Base-by-base conservation (phyloP, 2,888 invertebrate species). In the Temnothorax rugatulus region DNA sequence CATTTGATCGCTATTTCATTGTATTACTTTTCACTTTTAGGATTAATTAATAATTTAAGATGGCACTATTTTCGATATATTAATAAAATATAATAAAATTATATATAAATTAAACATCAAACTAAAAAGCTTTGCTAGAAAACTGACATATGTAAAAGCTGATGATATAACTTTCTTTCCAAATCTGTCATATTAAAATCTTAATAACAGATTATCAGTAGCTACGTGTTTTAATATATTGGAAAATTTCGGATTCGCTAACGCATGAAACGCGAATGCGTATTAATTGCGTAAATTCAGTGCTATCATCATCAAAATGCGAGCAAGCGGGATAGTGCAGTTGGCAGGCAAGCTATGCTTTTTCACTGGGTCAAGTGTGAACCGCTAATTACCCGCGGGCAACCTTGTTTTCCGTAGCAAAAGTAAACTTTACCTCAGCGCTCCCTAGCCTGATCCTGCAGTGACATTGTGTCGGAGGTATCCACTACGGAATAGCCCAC, bases 351-450 rank as follows among this genome's bases (percentile, higher is more conserved):
- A 52, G 44, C 66, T 41, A 29, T 41, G 18, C 59, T 59, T 83
- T 87, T 89, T 89, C 90, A 90, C 88, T 91, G 88, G 92, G 92
- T 92, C 92, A 92, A 92, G 92, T 92, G 90, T 84, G 87, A 90
- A 89, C 91, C 90, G 83, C 92, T 92, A 92, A 92, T 92, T 92
- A 92, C 88, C 88, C 86, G 47, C 47, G 79, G 47, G 71, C 47
- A 79, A 81, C 71, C 79, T 71, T 81, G 79, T 81, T 85, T 71
- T 81, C 73, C 47, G 73, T 71, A 34, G 69, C 57, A 59, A 59
- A 81, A 71, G 79, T 47, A 71, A 81, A 81, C 79, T 81, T 71
- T 71, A 34, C 47, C 71, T 57, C 44, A 69, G 44, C 57, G 21
- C 15, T 47, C 73, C 21, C 47, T n/a, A 5, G 4, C 34, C 8